A percentile compares a stretch with the other conserved stretches of the same genome.
Evolutionary conservation across 2,888 invertebrate genomes (phyloP).

Genomic region (Chloroclystis v-ata): DNA sequence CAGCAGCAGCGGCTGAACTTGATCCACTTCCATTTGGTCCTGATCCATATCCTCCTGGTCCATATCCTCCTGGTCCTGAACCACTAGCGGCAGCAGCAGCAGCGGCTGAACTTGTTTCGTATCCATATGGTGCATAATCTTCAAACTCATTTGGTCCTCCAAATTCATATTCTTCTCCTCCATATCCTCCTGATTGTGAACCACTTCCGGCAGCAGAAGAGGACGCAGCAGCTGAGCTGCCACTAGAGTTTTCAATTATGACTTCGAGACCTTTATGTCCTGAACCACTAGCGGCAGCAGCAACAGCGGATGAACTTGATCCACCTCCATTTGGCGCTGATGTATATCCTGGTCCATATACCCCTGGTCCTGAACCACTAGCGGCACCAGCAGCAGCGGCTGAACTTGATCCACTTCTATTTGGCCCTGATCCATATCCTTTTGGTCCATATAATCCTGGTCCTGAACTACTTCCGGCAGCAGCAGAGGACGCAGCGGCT

Average conservation of each 20-base stretch:
- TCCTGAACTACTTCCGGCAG: constrained; percentile 9
- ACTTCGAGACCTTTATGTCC: too few relatives aligned
- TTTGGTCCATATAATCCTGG: neutral
- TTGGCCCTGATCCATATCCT: neutral
- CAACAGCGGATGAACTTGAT: neutral
- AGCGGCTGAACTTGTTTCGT: constrained; percentile 13
- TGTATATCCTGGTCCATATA: neutral
- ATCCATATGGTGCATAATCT: neutral
- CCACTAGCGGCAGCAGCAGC: constrained; percentile 14
- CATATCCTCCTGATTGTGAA: neutral
- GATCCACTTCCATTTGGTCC: neutral
- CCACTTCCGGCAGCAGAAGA: neutral
- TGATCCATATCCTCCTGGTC: neutral
- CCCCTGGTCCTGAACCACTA: constrained; percentile 3
- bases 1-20: neutral
- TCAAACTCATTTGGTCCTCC: neutral
- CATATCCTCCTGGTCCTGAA: neutral
- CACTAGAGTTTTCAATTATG: too few relatives aligned
- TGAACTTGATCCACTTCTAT: neutral
- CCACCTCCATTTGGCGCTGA: neutral
- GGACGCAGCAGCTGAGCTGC: neutral
- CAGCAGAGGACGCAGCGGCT: constrained; percentile 21
- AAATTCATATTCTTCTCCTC: neutral
- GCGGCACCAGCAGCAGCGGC: too few relatives aligned
- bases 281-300: neutral